Evolutionary conservation across 2,888 invertebrate genomes (phyloP).

Genomic region (Platycnemis pennipes): DNA sequence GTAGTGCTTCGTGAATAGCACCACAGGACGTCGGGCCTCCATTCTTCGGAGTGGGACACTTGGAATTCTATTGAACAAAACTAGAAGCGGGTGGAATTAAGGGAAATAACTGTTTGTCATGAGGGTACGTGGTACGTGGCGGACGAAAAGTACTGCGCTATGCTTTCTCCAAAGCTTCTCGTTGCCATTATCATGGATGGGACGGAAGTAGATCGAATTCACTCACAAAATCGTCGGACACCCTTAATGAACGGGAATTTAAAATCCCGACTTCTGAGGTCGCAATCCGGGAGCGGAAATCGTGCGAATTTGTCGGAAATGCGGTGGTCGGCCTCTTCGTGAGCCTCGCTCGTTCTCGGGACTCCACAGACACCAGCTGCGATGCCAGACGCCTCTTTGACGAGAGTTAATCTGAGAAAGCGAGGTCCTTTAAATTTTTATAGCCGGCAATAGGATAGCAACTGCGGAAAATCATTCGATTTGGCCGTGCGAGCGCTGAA

Average conservation of each 20-base stretch:
- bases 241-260: neutral
- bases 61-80: no score
- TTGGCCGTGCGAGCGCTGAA: no score
- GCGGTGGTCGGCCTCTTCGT: neutral
- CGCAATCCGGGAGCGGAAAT: neutral
- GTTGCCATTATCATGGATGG: no score
- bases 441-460: neutral
- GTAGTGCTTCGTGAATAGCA: no score
- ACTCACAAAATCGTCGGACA: neutral
- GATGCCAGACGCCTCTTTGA: neutral
- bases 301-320: neutral
- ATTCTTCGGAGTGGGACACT: no score
- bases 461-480: neutral
- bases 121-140: no score
- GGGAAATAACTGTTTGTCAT: no score
- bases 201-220: neutral
- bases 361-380: neutral
- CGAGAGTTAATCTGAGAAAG: neutral
- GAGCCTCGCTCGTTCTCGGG: no score
- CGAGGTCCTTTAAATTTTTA: neutral
- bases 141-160: no score
- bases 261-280: neutral
- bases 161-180: no score
- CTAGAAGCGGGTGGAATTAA: no score
- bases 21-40: no score